Percentiles rank a stretch among this genome's conserved stretches.
Conservation (phyloP, 2,113 vertebrate genomes). For the Petromus typicus region DNA sequence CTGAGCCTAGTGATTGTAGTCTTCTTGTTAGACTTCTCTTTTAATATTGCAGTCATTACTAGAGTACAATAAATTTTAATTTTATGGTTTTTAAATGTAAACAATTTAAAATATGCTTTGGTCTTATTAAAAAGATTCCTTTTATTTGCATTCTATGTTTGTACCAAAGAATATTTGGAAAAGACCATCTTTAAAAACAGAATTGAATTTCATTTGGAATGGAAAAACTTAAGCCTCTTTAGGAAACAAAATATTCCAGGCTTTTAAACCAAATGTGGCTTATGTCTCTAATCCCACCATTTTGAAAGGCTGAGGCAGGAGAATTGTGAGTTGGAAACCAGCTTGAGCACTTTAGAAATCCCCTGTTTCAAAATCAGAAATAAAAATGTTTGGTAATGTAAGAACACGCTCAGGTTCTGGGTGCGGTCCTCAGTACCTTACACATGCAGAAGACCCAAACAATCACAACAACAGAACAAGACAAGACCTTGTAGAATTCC, state of each 20-base stretch:
- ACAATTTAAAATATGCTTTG: not conserved
- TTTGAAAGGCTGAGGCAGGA: not conserved
- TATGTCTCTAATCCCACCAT: not conserved
- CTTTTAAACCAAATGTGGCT: not conserved
- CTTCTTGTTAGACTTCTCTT: not conserved
- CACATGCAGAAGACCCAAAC: not conserved
- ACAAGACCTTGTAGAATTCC: not conserved
- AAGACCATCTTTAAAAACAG: not conserved
- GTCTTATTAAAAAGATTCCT: not conserved
- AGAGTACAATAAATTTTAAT: slow-evolving; percentile 14
- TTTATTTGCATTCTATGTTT: slow-evolving; percentile 40
- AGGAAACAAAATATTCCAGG: not conserved
- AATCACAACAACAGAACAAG: not conserved
- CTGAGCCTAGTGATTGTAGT: not conserved
- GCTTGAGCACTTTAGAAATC: not conserved
- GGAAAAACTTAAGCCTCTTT: not conserved
- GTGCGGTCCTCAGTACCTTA: not conserved
- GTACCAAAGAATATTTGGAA: not conserved
- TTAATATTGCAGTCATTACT: slow-evolving; percentile 7
- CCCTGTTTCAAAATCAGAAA: not conserved
- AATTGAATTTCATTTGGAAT: not conserved
- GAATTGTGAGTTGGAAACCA: not conserved
- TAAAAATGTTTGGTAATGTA: too few species aligned
- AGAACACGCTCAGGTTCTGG: not conserved
- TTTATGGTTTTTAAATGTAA: slow-evolving; percentile 2